Evolutionary conservation across 2,797 vertebrate species (phyloP).

Genomic region (Oreonectes daqikongensis): DNA sequence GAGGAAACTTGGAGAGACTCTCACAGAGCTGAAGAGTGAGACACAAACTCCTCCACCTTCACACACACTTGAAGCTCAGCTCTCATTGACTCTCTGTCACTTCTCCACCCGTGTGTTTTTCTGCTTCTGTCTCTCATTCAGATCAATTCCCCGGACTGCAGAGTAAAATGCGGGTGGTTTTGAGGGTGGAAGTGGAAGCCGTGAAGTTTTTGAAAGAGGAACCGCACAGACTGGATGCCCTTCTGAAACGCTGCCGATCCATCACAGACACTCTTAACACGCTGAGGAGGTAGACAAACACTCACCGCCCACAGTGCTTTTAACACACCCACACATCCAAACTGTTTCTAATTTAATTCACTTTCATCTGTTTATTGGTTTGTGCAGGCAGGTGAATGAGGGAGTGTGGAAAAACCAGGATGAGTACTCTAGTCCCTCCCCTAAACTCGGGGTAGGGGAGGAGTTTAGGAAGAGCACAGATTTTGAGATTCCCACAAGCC

Average conservation of each 20-base stretch:
- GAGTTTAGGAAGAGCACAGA: slow-evolving; percentile 86
- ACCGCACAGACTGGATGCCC: slow-evolving; percentile 90
- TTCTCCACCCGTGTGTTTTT: slow-evolving; percentile 1
- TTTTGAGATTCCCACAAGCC: slow-evolving; percentile 85
- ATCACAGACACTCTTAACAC: slow-evolving; percentile 89
- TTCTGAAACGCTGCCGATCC: slow-evolving; percentile 92
- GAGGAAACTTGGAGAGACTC: slow-evolving; percentile 93
- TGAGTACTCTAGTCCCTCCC: slow-evolving; percentile 82
- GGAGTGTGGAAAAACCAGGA: slow-evolving; percentile 85
- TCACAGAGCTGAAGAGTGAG: slow-evolving; percentile 96
- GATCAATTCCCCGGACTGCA: slow-evolving; percentile 97
- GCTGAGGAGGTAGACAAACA: slow-evolving; percentile 81
- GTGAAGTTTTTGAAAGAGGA: slow-evolving; percentile 99
- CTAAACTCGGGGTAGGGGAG: slow-evolving; percentile 79
- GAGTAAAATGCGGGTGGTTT: slow-evolving; percentile 98
- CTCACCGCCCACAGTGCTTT: slow-evolving; percentile 1
- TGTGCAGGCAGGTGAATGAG: slow-evolving; percentile 87
- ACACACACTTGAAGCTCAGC: slow-evolving; percentile 29
- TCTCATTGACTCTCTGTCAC: not conserved
- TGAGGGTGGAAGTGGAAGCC: slow-evolving; percentile 95
- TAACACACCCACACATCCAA: not conserved
- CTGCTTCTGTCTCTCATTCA: slow-evolving; percentile 56
- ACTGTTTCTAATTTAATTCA: not conserved
- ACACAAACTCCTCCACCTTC: slow-evolving; percentile 35
- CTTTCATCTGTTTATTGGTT: not conserved